phyloP scores from a whole-genome alignment of 2,888 invertebrate species.

The Lithophane socia region DNA sequence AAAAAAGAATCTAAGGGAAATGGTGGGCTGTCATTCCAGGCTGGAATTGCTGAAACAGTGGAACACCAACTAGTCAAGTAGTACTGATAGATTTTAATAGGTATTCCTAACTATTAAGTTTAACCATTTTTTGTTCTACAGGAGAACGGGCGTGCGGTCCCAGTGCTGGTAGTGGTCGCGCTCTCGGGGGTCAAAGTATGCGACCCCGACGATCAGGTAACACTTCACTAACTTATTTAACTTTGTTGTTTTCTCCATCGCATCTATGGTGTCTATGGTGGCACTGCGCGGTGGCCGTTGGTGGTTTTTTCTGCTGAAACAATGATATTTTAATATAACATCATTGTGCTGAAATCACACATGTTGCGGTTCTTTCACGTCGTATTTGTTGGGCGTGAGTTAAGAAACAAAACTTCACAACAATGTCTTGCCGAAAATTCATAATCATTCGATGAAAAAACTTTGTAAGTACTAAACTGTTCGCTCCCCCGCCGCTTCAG shows the following conservation, averaged over 20 bases:
- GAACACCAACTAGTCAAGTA: neutral
- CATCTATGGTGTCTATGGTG: neutral
- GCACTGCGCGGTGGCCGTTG: neutral
- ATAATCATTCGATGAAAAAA: neutral
- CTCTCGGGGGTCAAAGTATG: slow-evolving; percentile 95
- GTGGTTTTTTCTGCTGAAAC: neutral
- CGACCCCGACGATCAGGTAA: slow-evolving; percentile 95
- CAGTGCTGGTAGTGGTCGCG: slow-evolving; percentile 94
- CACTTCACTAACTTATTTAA: neutral
- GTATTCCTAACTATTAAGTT: neutral
- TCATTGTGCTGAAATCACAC: neutral
- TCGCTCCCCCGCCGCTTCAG: neutral
- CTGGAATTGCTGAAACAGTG: neutral
- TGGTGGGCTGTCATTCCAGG: too few species aligned
- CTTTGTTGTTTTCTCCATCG: neutral
- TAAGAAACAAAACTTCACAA: neutral
- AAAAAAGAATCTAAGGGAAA: neutral
- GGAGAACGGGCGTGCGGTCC: slow-evolving; percentile 92
- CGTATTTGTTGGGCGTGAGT: neutral
- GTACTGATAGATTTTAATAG: neutral
- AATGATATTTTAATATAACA: too few species aligned
- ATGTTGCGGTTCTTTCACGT: neutral
- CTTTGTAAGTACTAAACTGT: neutral
- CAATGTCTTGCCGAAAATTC: neutral
- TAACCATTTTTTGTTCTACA: slow-evolving; percentile 74